Base-by-base conservation (phyloP, 2,797 vertebrate genomes). In the Diplodus puntazzo region DNA sequence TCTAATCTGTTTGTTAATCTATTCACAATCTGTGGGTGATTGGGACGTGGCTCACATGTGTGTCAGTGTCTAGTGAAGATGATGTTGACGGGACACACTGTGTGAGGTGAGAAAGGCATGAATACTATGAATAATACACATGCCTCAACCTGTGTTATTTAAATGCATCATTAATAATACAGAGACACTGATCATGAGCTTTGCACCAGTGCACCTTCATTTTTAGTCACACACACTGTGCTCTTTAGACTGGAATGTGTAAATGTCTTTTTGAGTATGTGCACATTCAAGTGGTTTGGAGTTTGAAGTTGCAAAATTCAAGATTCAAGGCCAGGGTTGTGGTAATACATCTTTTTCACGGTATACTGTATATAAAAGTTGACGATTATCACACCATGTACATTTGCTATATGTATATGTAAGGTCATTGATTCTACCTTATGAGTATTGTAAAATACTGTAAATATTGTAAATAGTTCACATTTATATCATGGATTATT, bases 81-180 rank as follows among this genome's bases (percentile, higher is more conserved):
- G 57, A 64, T 53, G 45, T 58, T 72, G 53, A 54, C 52, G 61
- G 64, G 61, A 71, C 42, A 63, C 66, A 55, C 49, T 55, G 25
- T 75, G 62, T 63, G 58, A 58, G 46, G 64, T 77, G 70, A 75
- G 68, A 84, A 66, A 71, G 53, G 75, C 67, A 82, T 83, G 63
- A 67, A 66, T 71, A 48, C 30, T 39, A 79, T 87, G 25, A 88
- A 86, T 80, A 78, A 80, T 73, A 73, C 43, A 77, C 53, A 68
- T n/a, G 18, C 69, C 43, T 62, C 66, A 71, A 77, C 66, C 62
- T 72, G 50, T 77, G 63, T 69, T 71, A 73, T 90, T 86, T 73
- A 80, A 85, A 88, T 68, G 48, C 17, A 17, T 39, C 63, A 71
- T 88, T 75, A 84, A 73, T 81, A 76, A 83, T 75, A 45, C 69